Conservation (phyloP, 1,140 invertebrate species). For the Orius insidiosus region DNA sequence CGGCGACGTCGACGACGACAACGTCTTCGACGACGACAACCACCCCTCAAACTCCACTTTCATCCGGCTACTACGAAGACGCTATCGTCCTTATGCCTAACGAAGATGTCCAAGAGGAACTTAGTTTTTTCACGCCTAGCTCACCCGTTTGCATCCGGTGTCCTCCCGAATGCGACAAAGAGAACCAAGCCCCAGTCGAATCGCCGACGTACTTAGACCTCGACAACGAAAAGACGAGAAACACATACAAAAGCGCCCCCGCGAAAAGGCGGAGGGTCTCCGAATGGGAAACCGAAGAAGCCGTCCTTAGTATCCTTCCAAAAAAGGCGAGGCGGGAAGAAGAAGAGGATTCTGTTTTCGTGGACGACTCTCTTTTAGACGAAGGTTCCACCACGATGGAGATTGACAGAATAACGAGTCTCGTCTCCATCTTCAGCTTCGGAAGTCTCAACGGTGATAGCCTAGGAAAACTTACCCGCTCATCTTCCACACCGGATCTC, state of each 20-base stretch:
- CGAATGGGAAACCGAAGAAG: conserved; percentile 33
- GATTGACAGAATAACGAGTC: conserved; percentile 34
- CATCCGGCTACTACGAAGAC: conserved; percentile 16
- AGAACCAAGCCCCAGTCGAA: conserved; percentile 25
- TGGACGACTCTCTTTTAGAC: conserved; percentile 26
- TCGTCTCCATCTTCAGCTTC: conserved; percentile 37
- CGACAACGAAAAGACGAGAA: conserved; percentile 23
- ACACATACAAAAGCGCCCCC: conserved; percentile 16
- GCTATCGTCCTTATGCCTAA: conserved; percentile 1
- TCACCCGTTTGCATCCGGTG: conserved; percentile 15
- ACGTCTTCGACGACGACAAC: conserved; percentile 10
- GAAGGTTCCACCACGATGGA: conserved; percentile 29
- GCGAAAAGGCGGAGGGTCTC: conserved; percentile 27
- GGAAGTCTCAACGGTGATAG: conserved; percentile 24
- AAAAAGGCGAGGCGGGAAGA: conserved; percentile 24
- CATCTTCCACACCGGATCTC: conserved; percentile 31
- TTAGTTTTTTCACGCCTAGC: conserved; percentile 15
- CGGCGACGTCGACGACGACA: conserved; percentile 6
- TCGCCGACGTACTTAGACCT: conserved; percentile 29
- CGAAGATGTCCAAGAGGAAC: conserved; percentile 12
- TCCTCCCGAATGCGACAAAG: conserved; percentile 20
- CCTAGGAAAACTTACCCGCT: conserved; percentile 26
- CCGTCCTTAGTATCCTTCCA: conserved; percentile 31
- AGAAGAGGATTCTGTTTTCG: conserved; percentile 24
- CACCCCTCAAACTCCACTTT: conserved; percentile 10